phyloP scores from a whole-genome alignment of 2,888 invertebrate genomes.

The Drosophila anomalata region DNA sequence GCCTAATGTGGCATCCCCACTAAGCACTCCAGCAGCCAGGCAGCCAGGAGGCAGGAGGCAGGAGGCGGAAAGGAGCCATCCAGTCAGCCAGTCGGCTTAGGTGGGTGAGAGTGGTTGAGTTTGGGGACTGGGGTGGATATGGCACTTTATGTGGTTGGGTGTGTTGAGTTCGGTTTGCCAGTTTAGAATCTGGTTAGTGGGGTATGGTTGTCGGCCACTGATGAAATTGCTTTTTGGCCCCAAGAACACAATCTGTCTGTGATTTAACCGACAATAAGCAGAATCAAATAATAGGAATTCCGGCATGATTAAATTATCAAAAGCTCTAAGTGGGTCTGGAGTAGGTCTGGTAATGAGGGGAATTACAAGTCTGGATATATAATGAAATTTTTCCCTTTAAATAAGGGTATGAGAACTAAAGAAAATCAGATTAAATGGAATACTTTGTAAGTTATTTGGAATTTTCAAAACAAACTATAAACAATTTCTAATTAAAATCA shows the following conservation, averaged over 20 bases:
- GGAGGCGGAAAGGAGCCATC: not conserved
- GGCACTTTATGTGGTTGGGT: conserved; percentile 30
- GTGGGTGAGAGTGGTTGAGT: conserved; percentile 14
- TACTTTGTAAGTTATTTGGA: not conserved
- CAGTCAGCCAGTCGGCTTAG: conserved; percentile 37
- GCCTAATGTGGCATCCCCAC: conserved; percentile 67
- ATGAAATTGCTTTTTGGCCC: conserved; percentile 44
- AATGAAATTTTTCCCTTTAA: not conserved
- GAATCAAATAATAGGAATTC: conserved; percentile 44
- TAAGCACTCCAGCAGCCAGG: conserved; percentile 43
- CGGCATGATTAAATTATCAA: conserved; percentile 46
- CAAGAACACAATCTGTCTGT: conserved; percentile 28
- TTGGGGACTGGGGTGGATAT: not conserved
- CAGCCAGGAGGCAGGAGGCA: conserved; percentile 4
- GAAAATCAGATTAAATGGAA: not conserved
- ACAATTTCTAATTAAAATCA: not conserved
- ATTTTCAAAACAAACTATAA: too few relatives aligned
- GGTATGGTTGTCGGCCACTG: conserved; percentile 17
- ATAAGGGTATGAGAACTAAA: not conserved
- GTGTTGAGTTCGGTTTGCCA: conserved; percentile 32
- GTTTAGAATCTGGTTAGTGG: conserved; percentile 23
- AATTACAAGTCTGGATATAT: not conserved
- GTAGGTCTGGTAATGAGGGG: conserved; percentile 1
- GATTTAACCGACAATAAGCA: conserved; percentile 45
- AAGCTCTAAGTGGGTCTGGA: conserved; percentile 20